Conservation (phyloP, 2,113 vertebrate genomes). For the Lepisosteus osseus region DNA sequence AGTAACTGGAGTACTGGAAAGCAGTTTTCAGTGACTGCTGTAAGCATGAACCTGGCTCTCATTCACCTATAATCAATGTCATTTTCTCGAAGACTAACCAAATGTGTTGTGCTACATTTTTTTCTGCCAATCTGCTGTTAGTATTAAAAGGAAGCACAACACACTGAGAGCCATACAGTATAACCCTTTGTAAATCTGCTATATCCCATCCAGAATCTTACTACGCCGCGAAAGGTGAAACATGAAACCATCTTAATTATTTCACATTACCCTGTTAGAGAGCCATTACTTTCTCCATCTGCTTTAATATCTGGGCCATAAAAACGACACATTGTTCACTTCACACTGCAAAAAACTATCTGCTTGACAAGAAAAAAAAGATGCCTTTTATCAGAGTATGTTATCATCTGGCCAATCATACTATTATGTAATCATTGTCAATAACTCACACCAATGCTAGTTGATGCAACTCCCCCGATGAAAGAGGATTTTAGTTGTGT, state of each 20-base stretch:
- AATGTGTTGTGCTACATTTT: no score
- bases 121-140: no score
- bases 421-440: background rate
- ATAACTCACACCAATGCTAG: background rate
- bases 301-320: background rate
- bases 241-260: background rate
- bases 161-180: no score
- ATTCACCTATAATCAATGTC: no score
- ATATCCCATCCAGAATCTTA: background rate
- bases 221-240: background rate
- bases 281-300: background rate
- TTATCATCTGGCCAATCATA: constrained; percentile 7
- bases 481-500: no score
- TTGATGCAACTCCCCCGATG: no score
- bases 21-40: no score
- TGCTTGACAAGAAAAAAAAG: background rate
- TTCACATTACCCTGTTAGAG: background rate
- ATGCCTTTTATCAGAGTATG: background rate
- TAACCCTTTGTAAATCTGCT: background rate
- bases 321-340: no score
- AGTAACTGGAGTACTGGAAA: no score
- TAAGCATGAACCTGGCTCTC: no score
- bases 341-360: background rate
- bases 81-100: no score
- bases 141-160: no score